Percentiles rank a stretch among this genome's conserved stretches.
Conservation (phyloP, 2,888 invertebrate species). For the Sclerodermus sp. region DNA sequence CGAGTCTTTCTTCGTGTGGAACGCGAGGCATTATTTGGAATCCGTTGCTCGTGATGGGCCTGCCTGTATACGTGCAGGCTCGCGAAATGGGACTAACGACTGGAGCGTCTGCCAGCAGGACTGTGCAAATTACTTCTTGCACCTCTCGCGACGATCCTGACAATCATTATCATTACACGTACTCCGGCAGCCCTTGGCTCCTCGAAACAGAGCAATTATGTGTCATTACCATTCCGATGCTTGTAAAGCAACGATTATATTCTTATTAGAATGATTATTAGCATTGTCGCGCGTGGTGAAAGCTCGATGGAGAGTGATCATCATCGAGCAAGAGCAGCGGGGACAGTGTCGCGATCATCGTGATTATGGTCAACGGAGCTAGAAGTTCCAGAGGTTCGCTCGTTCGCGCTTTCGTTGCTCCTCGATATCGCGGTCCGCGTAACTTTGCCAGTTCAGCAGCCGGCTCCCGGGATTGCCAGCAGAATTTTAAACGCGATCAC, state of each 20-base stretch:
- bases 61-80: conserved; percentile 10
- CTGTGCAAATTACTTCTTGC: conserved; percentile 29
- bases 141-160: conserved; percentile 20
- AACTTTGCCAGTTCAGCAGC: too few species aligned
- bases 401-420: too few species aligned
- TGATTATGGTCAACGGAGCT: too few species aligned
- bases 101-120: conserved; percentile 2
- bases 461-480: too few species aligned
- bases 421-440: too few species aligned
- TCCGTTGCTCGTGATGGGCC: conserved; percentile 15
- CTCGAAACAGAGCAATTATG: conserved; percentile 23
- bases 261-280: conserved; percentile 28
- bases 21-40: conserved; percentile 14
- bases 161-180: conserved; percentile 28
- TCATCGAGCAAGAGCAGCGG: too few species aligned
- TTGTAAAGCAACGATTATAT: conserved; percentile 21
- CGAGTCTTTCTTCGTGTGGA: too few species aligned
- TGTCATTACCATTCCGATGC: conserved; percentile 23
- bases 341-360: too few species aligned
- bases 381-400: too few species aligned
- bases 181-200: conserved; percentile 7
- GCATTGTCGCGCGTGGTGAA: conserved; percentile 3
- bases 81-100: conserved; percentile 18
- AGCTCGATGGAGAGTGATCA: conserved; percentile 15
- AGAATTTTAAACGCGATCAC: too few species aligned